Base-by-base conservation (phyloP, 1,140 invertebrate genomes). In the Helicoverpa armigera region DNA sequence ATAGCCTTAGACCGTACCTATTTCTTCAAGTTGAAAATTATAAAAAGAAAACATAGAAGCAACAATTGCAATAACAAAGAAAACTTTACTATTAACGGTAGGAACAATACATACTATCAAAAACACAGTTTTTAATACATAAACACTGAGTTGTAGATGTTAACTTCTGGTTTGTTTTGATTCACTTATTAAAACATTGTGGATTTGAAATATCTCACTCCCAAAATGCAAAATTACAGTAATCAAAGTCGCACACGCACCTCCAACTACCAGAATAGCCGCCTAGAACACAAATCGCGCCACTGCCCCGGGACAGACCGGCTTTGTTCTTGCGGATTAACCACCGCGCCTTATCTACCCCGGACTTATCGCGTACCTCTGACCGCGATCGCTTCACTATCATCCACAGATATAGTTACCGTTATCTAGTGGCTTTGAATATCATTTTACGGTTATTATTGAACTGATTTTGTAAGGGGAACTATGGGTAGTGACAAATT, bases 271-370 rank as follows among this genome's bases (percentile, higher is more conserved):
- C 43, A 80, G 72, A 88, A 86, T 90, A 85, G 35, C 12, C 18
- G 23, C 65, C 74, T 70, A 83, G 63, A 78, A 76, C 18, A 70
- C 29, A 80, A 73, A 80, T 58, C 63, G 80, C 84, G 73, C 79
- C 81, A 74, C 35, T 70, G 83, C 88, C 85, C 80, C 82, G 81
- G 86, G 87, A 84, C 78, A 86, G 75, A 77, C 61, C 70, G 83
- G 83, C 85, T 91, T 91, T 93, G 91, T 91, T 88, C 88, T 85
- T 70, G 65, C 81, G 85, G 88, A 88, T 87, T 85, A 86, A 82
- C 81, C 51, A 83, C 81, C 51, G 70, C 79, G 72, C 70, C 70
- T 88, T 89, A 90, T 92, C 87, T 88, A 80, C 69, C 80, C 75
- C 60, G 78, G 80, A 84, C 86, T 84, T 89, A 88, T 87, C 85